Evolutionary conservation across 2,797 vertebrate genomes (phyloP), one percentile per base, ranked within the genome.

Genomic region (Loriculus beryllinus): DNA sequence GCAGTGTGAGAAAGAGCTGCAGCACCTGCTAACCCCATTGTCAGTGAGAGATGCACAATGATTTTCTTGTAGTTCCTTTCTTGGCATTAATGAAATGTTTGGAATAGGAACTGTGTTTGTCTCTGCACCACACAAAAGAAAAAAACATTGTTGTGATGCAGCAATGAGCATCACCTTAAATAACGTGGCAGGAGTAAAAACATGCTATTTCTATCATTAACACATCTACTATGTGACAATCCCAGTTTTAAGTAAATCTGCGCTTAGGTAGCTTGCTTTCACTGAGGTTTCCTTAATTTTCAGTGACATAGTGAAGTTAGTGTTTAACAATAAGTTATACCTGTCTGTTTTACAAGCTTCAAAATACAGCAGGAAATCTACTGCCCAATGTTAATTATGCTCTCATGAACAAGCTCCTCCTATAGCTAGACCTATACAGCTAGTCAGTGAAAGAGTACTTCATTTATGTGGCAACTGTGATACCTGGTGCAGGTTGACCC

Each of bases 341-440:
- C 9, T 51, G 7, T 11, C 47, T 78, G 16, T 22, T 87, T 87
- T 42, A 62, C 16, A 65, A 69, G 13, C 6, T 64, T 47, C 83
- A 69, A 75, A 69, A 62, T 16, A 20, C 13, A 45, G 10, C 16
- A 77, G 68, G 28, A 88, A 69, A 42, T 62, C 33, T 78, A 33
- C 31, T 65, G 25, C 28, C 9, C 56, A 18, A 33, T 70, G 64
- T 11, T 19, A 63, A 57, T 18, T 49, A 17, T 71, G 49, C 2
- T 45, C 2, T 52, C 33, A 45, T 8, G 2, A 7, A 59, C 8
- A 70, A 56, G 62, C 7, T 45, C 29, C 6, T 65, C 15, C 33
- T 42, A 14, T 15, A 43, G 3, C 5, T 59, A 4, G 10, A 57
- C 6, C 16, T 1, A 0, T 16, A n/a, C 1, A 7, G 42, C 62